Evolutionary conservation across 2,113 vertebrate species (phyloP).

Genomic region (Salvelinus namaycush): DNA sequence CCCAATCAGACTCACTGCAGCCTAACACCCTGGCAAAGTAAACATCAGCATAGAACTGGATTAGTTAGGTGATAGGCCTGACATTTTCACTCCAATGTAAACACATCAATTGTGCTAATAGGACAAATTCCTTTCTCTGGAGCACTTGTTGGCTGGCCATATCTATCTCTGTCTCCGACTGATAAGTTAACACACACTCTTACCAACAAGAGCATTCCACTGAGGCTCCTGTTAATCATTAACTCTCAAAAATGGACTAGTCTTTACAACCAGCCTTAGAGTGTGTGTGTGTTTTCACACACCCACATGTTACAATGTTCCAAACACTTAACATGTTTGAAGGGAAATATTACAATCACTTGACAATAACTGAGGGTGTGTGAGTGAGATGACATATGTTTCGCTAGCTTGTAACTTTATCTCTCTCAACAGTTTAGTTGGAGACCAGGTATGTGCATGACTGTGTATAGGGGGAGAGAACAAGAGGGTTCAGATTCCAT

Average conservation of each 20-base stretch:
- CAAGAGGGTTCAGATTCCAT: slow-evolving; percentile 56
- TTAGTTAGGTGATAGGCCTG: slow-evolving; percentile 28
- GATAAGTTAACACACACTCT: slow-evolving; percentile 54
- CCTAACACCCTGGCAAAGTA: slow-evolving; percentile 32
- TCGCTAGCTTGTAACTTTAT: slow-evolving; percentile 33
- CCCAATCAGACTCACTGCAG: slow-evolving; percentile 18
- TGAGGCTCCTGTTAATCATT: slow-evolving; percentile 49
- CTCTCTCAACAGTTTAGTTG: slow-evolving; percentile 45
- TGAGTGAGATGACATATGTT: slow-evolving; percentile 53
- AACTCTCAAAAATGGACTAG: slow-evolving; percentile 36
- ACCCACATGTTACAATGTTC: background rate
- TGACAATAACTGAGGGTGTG: slow-evolving; percentile 59
- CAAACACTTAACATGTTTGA: slow-evolving; percentile 53
- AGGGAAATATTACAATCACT: slow-evolving; percentile 52
- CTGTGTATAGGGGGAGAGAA: slow-evolving; percentile 47
- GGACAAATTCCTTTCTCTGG: slow-evolving; percentile 46
- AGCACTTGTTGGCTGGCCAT: slow-evolving; percentile 16
- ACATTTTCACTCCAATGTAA: slow-evolving; percentile 48
- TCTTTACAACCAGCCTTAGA: slow-evolving; percentile 33
- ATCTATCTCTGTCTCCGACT: slow-evolving; percentile 45
- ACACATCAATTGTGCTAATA: slow-evolving; percentile 59
- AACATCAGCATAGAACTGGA: background rate
- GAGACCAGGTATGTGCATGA: slow-evolving; percentile 46
- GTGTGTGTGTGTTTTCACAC: slow-evolving; percentile 29
- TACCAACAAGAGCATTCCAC: slow-evolving; percentile 55